Base-by-base conservation (phyloP, 2,888 invertebrate genomes). In the Eristalis pertinax region DNA sequence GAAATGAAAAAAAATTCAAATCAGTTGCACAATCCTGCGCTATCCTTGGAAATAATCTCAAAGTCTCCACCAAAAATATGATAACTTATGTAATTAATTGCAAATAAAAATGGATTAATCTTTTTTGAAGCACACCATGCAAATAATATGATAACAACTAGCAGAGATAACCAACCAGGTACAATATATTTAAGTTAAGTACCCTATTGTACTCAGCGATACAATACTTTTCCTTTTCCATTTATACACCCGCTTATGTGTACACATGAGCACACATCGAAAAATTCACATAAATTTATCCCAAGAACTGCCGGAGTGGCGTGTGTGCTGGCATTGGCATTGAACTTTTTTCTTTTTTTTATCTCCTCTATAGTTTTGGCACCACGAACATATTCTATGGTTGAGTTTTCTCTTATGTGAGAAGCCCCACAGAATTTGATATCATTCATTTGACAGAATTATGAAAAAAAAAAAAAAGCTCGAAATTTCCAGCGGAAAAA, bases 271-370 rank as follows among this genome's bases (percentile, higher is more conserved):
- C 19, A 60, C 24, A 60, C 13, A 13, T 11, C 13, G 24, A 10
- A 69, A 35, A 50, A 50, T 4, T 35, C 56, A 7, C 50, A 19
- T n/a, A 29, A 22, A 67, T 26, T 26, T 35, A 35, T 35, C 32
- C 56, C 4, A 35, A 76, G 19, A 69, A 69, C 63, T 50, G 63
- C 77, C 77, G 63, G 77, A 69, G 62, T 77, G 63, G 64, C 77
- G 38, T 56, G 56, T 35, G 65, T 41, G 35, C 38, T 65, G 67
- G 24, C 79, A 73, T 79, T 79, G 73, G 43, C 79, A 60, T 79
- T 79, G 78, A 72, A 60, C 29, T 26, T 43, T 68, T 68, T 56
- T 50, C 29, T 26, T 43, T 68, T 68, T 56, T 50, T 68, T 24
- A 24, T 41, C 56, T 29, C 19, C 11, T 32, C 50, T 50, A 19